Evolutionary conservation across 2,888 invertebrate genomes (phyloP), one percentile per base, ranked within the genome.

Genomic region (Melanchra persicariae): DNA sequence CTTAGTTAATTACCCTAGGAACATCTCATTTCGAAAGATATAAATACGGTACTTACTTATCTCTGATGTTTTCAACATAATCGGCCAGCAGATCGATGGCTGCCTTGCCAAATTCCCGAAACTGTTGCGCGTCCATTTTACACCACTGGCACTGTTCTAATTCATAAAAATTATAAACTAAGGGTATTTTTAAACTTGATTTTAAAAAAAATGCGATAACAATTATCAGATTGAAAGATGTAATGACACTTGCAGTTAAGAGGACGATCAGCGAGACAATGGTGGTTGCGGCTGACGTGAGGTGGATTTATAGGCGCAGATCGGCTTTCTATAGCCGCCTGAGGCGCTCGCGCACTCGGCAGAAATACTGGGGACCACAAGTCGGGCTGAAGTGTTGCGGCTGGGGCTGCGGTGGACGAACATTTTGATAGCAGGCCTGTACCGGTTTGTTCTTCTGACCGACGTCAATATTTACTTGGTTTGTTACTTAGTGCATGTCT

Each of bases 31-130:
- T 19, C 0, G 2, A 40, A 64, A 34, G 17, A 37, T 45, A 40
- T 57, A 22, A 66, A 45, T 61, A 58, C 40, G n/a, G 47, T 66
- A 86, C 96, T 92, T 95, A 97, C 97, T 97, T 97, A 81, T 98
- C 97, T 87, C 98, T 97, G 79, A 99, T 97, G 84, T 97, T 98
- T 82, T 99, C 98, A 81, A 98, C 96, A 92, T 99, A 99, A 91
- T 99, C 98, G n/a, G 98, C 98, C 43, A 99, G 97, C 89, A 98
- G 98, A 92, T 99, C 99, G 77, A 99, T 97, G 74, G 98, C 97
- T 40, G 98, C 98, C 90, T 97, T 98, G 45, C 98, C 99, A 89
- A 98, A 98, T 85, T 98, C 97, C 77, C 97, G 96, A 93, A 98
- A 98, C 89, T 98, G 97, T 85, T 97, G 96, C 37, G 97, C 96